phyloP scores from a whole-genome alignment of 2,797 vertebrate species.

The Glossophaga mutica region DNA sequence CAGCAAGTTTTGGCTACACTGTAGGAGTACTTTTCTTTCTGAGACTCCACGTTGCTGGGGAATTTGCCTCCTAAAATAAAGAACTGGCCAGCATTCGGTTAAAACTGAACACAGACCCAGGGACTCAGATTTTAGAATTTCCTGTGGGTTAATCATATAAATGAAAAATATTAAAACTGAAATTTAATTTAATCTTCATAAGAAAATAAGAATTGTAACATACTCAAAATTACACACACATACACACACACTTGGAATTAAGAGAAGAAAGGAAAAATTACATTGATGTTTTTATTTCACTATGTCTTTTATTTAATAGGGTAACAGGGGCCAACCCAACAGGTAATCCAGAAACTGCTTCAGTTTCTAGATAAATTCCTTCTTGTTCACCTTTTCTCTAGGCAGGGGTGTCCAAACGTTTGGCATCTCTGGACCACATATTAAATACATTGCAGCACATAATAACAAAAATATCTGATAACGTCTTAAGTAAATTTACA shows the following conservation, averaged over 20 bases:
- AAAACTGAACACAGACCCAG: not conserved
- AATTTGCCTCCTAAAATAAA: slow-evolving; percentile 25
- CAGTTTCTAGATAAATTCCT: slow-evolving; percentile 74
- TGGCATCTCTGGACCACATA: no score
- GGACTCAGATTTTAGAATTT: not conserved
- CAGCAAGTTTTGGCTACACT: slow-evolving; percentile 62
- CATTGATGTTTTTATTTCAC: not conserved
- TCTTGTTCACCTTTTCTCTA: slow-evolving; percentile 55
- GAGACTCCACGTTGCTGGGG: not conserved
- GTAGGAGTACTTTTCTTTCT: not conserved
- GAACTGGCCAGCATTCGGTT: not conserved
- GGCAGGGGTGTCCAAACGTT: no score
- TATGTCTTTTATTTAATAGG: not conserved
- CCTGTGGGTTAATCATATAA: not conserved
- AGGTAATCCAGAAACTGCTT: slow-evolving; percentile 74
- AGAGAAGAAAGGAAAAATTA: not conserved
- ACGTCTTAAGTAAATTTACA: no score
- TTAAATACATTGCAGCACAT: no score
- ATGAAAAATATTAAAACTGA: not conserved
- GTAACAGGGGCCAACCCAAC: not conserved
- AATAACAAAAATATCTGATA: no score
- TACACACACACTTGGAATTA: not conserved
- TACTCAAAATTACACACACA: not conserved
- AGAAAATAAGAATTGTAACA: not conserved
- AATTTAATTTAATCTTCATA: not conserved